Percentiles rank a stretch among this genome's conserved stretches.
phyloP scores from a whole-genome alignment of 2,888 invertebrate genomes.

The Polydrusus tereticollis region DNA sequence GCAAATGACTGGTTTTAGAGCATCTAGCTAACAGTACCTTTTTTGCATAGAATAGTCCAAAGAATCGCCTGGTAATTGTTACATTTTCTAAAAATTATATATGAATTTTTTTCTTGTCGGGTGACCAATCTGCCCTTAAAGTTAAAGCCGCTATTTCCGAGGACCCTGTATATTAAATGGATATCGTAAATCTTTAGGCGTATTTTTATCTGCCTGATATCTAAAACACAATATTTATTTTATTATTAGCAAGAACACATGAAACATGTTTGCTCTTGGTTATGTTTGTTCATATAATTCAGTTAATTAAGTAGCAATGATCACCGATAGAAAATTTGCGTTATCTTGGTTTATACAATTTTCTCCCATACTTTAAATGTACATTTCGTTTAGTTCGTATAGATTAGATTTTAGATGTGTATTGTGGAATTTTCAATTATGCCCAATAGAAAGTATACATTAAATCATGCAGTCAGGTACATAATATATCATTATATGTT shows the following conservation, averaged over 20 bases:
- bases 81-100: too few relatives aligned
- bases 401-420: too few relatives aligned
- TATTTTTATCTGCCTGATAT: conserved; percentile 2
- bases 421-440: conserved; percentile 13
- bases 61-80: too few relatives aligned
- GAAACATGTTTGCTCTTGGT: conserved; percentile 3
- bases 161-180: neutral
- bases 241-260: conserved; percentile 7
- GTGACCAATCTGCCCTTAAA: too few relatives aligned
- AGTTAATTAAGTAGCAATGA: neutral
- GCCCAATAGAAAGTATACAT: conserved; percentile 36
- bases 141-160: neutral
- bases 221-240: conserved; percentile 10
- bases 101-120: too few relatives aligned
- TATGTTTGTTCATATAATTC: conserved; percentile 9
- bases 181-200: neutral
- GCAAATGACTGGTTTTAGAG: too few relatives aligned
- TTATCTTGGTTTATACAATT: neutral
- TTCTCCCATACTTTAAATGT: too few relatives aligned
- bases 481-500: too few relatives aligned
- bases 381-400: too few relatives aligned
- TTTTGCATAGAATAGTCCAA: too few relatives aligned
- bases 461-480: conserved; percentile 29
- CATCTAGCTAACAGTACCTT: too few relatives aligned
- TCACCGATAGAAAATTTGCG: neutral